phyloP scores from a whole-genome alignment of 2,797 vertebrate genomes.

The Tamandua tetradactyla region DNA sequence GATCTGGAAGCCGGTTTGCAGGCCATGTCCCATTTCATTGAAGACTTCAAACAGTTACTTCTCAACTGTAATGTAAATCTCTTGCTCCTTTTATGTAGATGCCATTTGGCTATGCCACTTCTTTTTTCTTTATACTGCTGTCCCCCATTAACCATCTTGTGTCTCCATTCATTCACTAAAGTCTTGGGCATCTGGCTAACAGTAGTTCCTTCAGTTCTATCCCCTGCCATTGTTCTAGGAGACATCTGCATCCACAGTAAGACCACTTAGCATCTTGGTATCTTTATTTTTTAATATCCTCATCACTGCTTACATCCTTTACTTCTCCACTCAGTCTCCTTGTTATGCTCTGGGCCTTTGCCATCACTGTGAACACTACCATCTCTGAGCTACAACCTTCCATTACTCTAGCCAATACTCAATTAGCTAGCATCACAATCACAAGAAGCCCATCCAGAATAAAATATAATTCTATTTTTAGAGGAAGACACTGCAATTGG shows the following conservation, averaged over 20 bases:
- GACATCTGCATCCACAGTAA: neutral
- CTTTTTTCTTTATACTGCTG: neutral
- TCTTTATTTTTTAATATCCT: neutral
- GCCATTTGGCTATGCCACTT: neutral
- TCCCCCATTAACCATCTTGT: neutral
- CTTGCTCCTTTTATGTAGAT: neutral
- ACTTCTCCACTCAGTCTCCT: neutral
- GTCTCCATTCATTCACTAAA: neutral
- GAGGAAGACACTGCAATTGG: neutral
- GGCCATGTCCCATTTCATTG: neutral
- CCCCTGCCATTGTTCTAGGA: neutral
- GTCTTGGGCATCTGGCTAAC: neutral
- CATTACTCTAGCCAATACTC: neutral
- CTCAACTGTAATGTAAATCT: neutral
- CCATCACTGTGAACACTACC: neutral
- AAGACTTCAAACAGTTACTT: neutral
- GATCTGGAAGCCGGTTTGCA: neutral
- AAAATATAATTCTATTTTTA: neutral
- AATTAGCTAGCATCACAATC: neutral
- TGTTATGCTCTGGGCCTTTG: neutral
- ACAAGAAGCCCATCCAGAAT: neutral
- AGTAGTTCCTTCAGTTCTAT: neutral
- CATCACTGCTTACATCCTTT: neutral
- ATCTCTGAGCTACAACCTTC: neutral
- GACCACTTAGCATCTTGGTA: neutral